Evolutionary conservation across 2,888 invertebrate genomes (phyloP), one percentile per base, ranked within the genome.

Genomic region (Smittia sp.): DNA sequence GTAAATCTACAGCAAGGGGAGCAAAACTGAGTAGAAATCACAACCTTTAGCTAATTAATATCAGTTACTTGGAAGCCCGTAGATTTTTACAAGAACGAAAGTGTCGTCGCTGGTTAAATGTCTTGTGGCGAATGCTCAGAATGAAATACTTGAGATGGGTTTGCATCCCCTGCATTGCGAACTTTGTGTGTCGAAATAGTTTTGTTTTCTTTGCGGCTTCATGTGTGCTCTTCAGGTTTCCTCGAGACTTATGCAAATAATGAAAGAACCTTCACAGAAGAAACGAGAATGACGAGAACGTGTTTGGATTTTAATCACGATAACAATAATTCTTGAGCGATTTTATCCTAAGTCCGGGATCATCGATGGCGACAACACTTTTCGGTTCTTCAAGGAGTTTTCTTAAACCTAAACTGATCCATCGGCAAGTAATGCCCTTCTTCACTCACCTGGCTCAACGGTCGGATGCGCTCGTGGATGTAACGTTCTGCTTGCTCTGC

Each of bases 391-490:
- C n/a, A 46, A 11, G 20, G 9, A 54, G 4, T 63, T 24, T 62
- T 62, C 22, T 72, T 72, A 27, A 7, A 62, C 38, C 62, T 72
- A n/a, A 39, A 72, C 9, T 62, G 58, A 62, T 72, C 72, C 72
- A 72, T 72, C 3, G 72, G 72, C 13, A 72, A 39, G n/a, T 72
- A 72, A 9, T 32, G 58, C 38, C 70, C 70, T 18, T 70, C 68
- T 46, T 83, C 83, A 86, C 89, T 89, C 84, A 95, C 95, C 90
- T 94, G 93, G 84, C 93, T 93, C 74, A 94, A 83, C 20, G 94
- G 94, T 79, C 93, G 87, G 79, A 96, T 95, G 82, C 93, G 88
- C 80, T 94, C 92, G 80, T 94, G 92, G 78, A 96, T 96, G 78
- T 91, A 90, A 81, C 88, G 89, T 82, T 94, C 92, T 0, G 96